Percentiles rank a stretch among this genome's conserved stretches.
Evolutionary conservation across 2,113 vertebrate species (phyloP).

Genomic region (Sinocyclocheilus anshuiensis): DNA sequence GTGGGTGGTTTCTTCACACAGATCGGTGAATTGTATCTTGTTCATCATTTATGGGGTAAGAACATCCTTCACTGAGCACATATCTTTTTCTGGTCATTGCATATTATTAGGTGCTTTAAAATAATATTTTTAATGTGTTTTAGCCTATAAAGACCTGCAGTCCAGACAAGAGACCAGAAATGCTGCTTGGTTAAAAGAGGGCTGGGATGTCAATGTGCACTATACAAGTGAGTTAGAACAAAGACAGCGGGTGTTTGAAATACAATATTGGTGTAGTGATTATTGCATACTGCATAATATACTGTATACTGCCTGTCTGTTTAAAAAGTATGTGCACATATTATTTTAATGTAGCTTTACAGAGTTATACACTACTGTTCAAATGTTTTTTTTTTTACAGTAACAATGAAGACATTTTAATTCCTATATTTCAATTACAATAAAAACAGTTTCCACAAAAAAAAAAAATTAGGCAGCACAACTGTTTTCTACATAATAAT

Average conservation of each 20-base stretch:
- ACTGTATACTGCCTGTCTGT: too few species aligned
- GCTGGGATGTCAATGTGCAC: conserved; percentile 90
- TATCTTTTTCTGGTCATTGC: background rate
- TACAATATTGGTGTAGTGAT: background rate
- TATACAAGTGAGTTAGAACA: conserved; percentile 83
- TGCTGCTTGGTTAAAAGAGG: conserved; percentile 88
- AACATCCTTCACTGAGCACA: background rate
- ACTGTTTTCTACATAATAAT: too few species aligned
- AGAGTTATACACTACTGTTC: too few species aligned
- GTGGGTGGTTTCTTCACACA: conserved; percentile 97
- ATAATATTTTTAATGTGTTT: background rate
- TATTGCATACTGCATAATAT: background rate
- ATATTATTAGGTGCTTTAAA: background rate
- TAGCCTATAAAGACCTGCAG: conserved; percentile 91
- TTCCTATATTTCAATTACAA: too few species aligned
- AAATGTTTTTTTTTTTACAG: too few species aligned
- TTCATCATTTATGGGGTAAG: conserved; percentile 97
- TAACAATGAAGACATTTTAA: too few species aligned
- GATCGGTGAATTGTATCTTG: conserved; percentile 91
- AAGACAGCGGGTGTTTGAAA: background rate
- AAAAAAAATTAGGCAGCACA: too few species aligned
- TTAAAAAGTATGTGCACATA: too few species aligned
- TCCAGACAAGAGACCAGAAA: conserved; percentile 91
- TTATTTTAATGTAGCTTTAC: too few species aligned
- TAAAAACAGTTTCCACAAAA: too few species aligned